These are phyloP conservation scores for Stenolophus ochropezus DNA, from an alignment of 2,888 invertebrate species.

Conservation along the genomic window DNA sequence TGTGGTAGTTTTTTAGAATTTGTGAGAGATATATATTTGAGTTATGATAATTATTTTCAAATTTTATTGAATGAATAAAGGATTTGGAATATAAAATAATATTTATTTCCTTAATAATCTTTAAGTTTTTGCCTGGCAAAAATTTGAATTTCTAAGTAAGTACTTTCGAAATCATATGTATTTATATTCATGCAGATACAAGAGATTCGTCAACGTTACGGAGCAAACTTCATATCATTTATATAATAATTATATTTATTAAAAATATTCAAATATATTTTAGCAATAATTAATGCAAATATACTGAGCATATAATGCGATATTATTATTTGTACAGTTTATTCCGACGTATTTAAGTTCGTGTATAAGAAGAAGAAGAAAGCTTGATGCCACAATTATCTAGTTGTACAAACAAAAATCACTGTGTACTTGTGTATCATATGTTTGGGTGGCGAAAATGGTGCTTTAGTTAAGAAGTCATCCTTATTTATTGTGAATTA, in stretches of 20 bases:
- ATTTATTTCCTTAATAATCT: not conserved
- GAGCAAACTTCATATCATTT: not conserved
- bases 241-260: not conserved
- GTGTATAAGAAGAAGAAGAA: constrained; percentile 49
- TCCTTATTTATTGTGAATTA: constrained; percentile 68
- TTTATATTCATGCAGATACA: no score
- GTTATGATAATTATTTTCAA: constrained; percentile 56
- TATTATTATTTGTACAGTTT: not conserved
- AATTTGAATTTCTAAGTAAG: not conserved
- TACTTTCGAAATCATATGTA: no score
- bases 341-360: not conserved
- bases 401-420: constrained; percentile 60
- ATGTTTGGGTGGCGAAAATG: constrained; percentile 74
- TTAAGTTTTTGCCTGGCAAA: not conserved
- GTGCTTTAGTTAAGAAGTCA: constrained; percentile 68
- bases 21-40: constrained; percentile 48
- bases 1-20: constrained; percentile 47
- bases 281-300: not conserved
- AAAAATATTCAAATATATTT: not conserved
- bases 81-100: constrained; percentile 53
- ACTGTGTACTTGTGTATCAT: constrained; percentile 68
- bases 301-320: not conserved
- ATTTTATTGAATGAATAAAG: constrained; percentile 57
- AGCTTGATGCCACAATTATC: constrained; percentile 52
- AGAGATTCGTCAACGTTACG: no score